Percentiles rank a stretch among this genome's conserved stretches.
Evolutionary conservation across 2,113 vertebrate species (phyloP).

Genomic region (Leiothrix lutea): DNA sequence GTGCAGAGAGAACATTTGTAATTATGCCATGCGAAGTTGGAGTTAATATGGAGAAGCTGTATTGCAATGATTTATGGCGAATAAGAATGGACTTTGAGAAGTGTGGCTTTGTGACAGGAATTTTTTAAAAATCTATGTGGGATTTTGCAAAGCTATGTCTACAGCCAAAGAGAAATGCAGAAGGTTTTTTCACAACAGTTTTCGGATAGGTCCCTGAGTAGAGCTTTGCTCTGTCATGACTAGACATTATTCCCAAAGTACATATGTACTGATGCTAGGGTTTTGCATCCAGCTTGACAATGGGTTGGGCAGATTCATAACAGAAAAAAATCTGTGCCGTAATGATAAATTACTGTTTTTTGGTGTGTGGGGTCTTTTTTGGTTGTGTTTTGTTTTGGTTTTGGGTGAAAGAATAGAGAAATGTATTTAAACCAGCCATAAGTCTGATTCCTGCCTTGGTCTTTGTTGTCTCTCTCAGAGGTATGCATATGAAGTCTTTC

Average conservation of each 20-base stretch:
- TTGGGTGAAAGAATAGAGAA: not conserved
- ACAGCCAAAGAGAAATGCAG: not conserved
- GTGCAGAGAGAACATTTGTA: not conserved
- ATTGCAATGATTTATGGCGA: not conserved
- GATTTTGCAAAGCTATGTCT: not conserved
- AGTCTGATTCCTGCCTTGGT: not conserved
- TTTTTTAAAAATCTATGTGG: not conserved
- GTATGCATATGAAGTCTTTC: not conserved
- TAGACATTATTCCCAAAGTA: not conserved
- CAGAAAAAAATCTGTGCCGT: not conserved
- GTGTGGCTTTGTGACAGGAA: not conserved
- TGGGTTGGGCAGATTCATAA: not conserved
- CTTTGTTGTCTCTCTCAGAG: not conserved
- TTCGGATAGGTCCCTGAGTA: not conserved
- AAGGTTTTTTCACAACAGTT: not conserved
- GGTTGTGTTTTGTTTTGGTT: not conserved
- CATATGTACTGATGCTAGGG: accelerated
- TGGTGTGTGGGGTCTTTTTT: not conserved
- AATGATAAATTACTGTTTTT: not conserved
- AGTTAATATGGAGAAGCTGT: not conserved
- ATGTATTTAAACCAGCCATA: not conserved
- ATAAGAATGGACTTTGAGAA: not conserved
- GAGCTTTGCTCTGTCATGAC: not conserved
- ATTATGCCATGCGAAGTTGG: not conserved
- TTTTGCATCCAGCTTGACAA: not conserved